A percentile compares a stretch with the other conserved stretches of the same genome.
Conservation (phyloP, 1,140 invertebrate genomes). For the Liolophura sinensis region DNA sequence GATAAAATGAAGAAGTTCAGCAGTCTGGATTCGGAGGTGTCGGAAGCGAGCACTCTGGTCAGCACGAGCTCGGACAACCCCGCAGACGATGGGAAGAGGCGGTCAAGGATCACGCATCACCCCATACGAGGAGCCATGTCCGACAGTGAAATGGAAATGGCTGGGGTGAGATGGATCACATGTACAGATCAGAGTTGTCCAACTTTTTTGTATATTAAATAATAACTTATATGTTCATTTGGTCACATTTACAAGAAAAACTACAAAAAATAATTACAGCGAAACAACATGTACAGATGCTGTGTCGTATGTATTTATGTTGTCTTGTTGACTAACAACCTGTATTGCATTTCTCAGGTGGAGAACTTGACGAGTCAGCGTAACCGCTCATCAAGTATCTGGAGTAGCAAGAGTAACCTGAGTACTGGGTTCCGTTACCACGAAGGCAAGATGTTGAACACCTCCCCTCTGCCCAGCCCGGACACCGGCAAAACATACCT, state of each 20-base stretch:
- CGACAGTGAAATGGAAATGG: slow-evolving; percentile 84
- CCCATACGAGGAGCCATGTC: slow-evolving; percentile 87
- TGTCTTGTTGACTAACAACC: slow-evolving; percentile 7
- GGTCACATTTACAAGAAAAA: not conserved
- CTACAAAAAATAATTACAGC: no score
- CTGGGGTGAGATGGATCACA: slow-evolving; percentile 74
- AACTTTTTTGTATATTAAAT: not conserved
- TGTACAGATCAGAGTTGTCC: not conserved
- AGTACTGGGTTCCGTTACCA: slow-evolving; percentile 87
- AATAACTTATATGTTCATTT: not conserved
- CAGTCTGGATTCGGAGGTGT: slow-evolving; percentile 87
- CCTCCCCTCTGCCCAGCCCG: slow-evolving; percentile 64
- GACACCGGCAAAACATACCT: slow-evolving; percentile 87
- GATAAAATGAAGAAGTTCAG: slow-evolving; percentile 83
- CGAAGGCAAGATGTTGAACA: slow-evolving; percentile 82
- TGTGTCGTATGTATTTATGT: not conserved
- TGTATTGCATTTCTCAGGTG: slow-evolving; percentile 14
- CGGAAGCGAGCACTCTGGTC: slow-evolving; percentile 54
- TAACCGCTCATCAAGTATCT: slow-evolving; percentile 44
- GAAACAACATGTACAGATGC: no score
- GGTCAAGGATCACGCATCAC: slow-evolving; percentile 60
- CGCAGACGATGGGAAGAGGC: slow-evolving; percentile 33
- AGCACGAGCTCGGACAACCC: slow-evolving; percentile 43
- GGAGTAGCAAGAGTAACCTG: slow-evolving; percentile 90
- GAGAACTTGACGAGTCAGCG: slow-evolving; percentile 27